Evolutionary conservation across 2,113 vertebrate species (phyloP).

Genomic region (Polyodon spathula): DNA sequence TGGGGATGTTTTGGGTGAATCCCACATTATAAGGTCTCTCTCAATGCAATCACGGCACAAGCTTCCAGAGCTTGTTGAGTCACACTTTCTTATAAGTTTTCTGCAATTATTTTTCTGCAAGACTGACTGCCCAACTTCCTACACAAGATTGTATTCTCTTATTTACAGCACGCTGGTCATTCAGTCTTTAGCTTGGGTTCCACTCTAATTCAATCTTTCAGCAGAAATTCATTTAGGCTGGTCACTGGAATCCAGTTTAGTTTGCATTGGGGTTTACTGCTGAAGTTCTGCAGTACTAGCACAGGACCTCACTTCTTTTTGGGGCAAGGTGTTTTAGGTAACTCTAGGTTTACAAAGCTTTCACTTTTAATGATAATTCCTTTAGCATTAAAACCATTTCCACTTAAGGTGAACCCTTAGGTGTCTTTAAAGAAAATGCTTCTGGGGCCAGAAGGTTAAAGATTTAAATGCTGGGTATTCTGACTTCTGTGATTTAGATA

Average conservation of each 20-base stretch:
- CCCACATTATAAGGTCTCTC: background rate
- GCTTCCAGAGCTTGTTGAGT: background rate
- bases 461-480: no score
- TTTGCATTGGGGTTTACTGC: background rate
- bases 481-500: no score
- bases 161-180: conserved; percentile 8
- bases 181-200: background rate
- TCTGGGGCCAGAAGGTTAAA: no score
- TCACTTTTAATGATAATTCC: no score
- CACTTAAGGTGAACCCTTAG: no score
- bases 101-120: conserved; percentile 3
- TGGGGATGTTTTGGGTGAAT: background rate
- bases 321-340: no score
- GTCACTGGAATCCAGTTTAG: background rate
- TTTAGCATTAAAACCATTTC: no score
- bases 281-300: conserved; percentile 1
- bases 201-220: background rate
- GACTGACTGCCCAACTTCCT: background rate
- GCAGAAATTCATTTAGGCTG: background rate
- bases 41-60: background rate
- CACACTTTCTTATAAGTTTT: conserved; percentile 5
- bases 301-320: background rate
- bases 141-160: background rate
- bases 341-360: no score
- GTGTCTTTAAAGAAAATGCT: no score